These are phyloP conservation scores for Deroplatys truncata DNA, from an alignment of 2,888 invertebrate genomes.

Conservation along the genomic window DNA sequence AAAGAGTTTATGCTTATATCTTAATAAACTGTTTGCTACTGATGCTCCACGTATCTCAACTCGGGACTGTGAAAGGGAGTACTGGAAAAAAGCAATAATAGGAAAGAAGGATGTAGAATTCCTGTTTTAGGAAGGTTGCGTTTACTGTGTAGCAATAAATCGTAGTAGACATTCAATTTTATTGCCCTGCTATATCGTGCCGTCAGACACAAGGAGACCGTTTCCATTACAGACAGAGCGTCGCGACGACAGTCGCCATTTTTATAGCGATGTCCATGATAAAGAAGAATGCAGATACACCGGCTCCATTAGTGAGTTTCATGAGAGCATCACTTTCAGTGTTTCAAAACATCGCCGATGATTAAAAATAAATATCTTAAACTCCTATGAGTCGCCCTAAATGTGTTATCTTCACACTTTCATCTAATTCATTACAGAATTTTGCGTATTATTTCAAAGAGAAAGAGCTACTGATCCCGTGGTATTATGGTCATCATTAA, in stretches of 20 bases:
- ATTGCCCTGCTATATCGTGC: background rate
- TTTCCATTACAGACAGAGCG: background rate
- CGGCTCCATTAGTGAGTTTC: too few species aligned
- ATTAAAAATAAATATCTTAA: too few species aligned
- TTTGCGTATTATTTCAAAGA: too few species aligned
- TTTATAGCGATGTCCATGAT: background rate
- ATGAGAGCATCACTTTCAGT: too few species aligned
- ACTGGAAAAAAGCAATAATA: background rate
- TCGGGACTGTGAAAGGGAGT: background rate
- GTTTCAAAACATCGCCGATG: too few species aligned
- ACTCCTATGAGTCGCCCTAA: too few species aligned
- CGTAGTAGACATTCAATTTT: background rate
- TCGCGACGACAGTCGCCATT: background rate
- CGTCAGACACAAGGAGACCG: background rate
- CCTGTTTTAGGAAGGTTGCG: background rate
- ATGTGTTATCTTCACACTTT: too few species aligned
- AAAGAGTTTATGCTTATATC: too few species aligned
- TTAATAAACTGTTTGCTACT: too few species aligned
- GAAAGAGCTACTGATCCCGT: too few species aligned
- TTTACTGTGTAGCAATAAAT: background rate
- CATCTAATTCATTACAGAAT: too few species aligned
- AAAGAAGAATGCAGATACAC: background rate
- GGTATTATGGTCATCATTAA: too few species aligned
- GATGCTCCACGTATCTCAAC: background rate
- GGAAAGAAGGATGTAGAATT: background rate